Base-by-base conservation (phyloP, 2,113 vertebrate species). In the Condylura cristata region DNA sequence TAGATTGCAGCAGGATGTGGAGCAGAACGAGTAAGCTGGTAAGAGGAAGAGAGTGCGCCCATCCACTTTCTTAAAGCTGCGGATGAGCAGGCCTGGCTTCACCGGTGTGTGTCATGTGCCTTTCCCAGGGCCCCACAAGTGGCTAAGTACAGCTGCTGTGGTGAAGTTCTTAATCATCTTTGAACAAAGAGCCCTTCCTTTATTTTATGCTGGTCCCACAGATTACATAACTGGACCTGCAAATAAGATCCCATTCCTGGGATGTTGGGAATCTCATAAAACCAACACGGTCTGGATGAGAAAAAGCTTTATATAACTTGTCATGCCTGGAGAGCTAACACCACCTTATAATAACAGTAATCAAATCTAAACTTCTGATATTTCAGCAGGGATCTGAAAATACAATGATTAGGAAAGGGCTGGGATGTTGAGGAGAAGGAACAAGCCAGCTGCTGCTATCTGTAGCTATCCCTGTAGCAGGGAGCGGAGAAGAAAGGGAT, bases 231-330 rank as follows among this genome's bases (percentile, higher is more conserved):
- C 44, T 39, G 2, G 24, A 22, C 16, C 61, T 87, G 18, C 60
- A 80, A 16, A 9, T 65, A 46, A 34, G 37, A 61, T 10, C 37
- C 16, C 22, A 0, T 34, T n/a, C n/a, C n/a, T n/a, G n/a, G n/a
- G 41, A 87, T 86, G 32, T 70, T 88, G 4, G 44, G 37, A 60
- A n/a, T 71, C 34, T 70, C 68, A 60, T 65, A 82, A 88, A 82
- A 10, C 68, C 28, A 74, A 24, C 3, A 68, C 75, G 56, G 9
- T 74, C 46, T 82, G n/a, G 0, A 13, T 72, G 16, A 91, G 26
- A 32, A 72, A 81, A 89, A 75, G 5, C 70, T 86, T n/a, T 85
- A 80, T 39, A 28, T 58, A 48, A 46, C 56, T 39, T 93, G 4
- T 80, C 32, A 89, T 12, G 26, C 75, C 65, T 75, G 24, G 39